phyloP scores from a whole-genome alignment of 2,113 vertebrate genomes.

The Balaeniceps rex region DNA sequence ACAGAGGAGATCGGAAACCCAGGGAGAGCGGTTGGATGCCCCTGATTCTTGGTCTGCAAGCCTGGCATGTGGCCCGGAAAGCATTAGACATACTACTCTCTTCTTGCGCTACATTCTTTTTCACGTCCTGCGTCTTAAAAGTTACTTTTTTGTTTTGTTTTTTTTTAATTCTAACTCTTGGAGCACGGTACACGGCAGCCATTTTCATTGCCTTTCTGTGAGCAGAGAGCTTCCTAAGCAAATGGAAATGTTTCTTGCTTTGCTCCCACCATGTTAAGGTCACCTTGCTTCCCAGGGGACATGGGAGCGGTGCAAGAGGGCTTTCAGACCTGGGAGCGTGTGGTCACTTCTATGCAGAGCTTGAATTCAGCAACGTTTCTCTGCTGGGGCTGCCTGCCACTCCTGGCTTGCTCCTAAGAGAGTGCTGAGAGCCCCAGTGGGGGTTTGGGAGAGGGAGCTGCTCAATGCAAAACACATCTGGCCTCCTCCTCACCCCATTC shows the following conservation, averaged over 20 bases:
- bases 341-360: not conserved
- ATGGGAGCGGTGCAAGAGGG: not conserved
- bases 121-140: not conserved
- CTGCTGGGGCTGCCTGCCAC: not conserved
- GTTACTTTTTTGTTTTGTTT: too few species aligned
- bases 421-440: not conserved
- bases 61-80: not conserved
- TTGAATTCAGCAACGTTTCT: not conserved
- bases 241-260: not conserved
- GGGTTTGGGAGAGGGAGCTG: not conserved
- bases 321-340: not conserved
- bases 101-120: not conserved
- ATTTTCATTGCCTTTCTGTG: not conserved
- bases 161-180: not conserved
- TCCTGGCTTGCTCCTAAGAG: not conserved
- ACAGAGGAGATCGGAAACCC: not conserved
- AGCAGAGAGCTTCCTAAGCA: not conserved
- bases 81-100: not conserved
- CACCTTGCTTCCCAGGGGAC: not conserved
- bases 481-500: not conserved
- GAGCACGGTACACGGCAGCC: rapidly evolving
- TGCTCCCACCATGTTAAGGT: not conserved
- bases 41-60: not conserved
- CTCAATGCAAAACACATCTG: not conserved
- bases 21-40: not conserved